phyloP scores from a whole-genome alignment of 2,113 vertebrate genomes.

The Urocitellus parryii region DNA sequence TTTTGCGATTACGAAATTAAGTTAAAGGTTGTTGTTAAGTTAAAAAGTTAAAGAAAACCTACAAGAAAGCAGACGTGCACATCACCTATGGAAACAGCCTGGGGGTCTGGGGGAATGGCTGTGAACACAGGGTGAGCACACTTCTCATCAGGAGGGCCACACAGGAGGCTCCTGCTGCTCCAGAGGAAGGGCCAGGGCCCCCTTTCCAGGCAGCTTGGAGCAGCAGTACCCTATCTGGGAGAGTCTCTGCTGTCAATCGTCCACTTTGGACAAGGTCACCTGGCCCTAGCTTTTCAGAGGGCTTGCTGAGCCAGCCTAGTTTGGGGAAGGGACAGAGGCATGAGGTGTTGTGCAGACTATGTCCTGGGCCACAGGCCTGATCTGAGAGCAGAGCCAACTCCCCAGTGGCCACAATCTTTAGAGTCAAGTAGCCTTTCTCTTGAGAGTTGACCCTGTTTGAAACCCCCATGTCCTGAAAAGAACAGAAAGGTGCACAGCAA shows the following conservation, averaged over 20 bases:
- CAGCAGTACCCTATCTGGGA: no score
- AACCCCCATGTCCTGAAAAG: constrained; percentile 68
- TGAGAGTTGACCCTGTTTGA: constrained; percentile 79
- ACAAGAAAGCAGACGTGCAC: not conserved
- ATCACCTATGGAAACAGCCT: rapidly evolving
- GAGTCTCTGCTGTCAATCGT: not conserved
- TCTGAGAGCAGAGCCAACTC: not conserved
- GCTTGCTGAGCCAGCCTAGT: no score
- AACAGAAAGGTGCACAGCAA: rapidly evolving
- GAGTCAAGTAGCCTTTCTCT: constrained; percentile 75
- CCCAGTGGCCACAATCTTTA: constrained; percentile 54
- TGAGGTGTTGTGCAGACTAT: rapidly evolving
- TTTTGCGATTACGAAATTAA: not conserved
- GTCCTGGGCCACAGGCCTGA: not conserved
- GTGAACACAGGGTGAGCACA: no score
- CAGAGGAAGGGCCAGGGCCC: no score
- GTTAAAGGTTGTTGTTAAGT: not conserved
- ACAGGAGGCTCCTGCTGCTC: rapidly evolving
- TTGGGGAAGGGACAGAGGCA: not conserved
- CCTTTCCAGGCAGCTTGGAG: not conserved
- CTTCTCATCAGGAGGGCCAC: no score
- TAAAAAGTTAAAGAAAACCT: not conserved
- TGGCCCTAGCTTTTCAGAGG: not conserved
- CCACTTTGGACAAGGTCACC: rapidly evolving
- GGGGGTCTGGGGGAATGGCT: rapidly evolving